Evolutionary conservation across 1,140 invertebrate species (phyloP).

Genomic region (Notospermus geniculatus): DNA sequence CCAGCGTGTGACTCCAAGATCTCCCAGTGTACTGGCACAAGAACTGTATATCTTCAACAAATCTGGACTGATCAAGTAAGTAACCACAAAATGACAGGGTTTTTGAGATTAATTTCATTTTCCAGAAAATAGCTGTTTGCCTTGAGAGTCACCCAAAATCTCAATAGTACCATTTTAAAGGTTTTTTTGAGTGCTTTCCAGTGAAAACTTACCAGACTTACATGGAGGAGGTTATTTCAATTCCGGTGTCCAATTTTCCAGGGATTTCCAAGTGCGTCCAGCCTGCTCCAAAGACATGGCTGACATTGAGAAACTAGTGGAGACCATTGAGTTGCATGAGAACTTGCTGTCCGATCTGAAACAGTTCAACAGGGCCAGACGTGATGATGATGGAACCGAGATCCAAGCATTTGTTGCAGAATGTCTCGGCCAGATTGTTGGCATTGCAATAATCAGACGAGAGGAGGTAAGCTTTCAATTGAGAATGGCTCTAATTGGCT

Average conservation of each 20-base stretch:
- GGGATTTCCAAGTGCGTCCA: slow-evolving; percentile 41
- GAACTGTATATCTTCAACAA: slow-evolving; percentile 67
- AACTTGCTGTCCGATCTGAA: slow-evolving; percentile 45
- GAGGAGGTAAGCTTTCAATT: slow-evolving; percentile 49
- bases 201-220: too few species aligned
- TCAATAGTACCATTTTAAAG: too few species aligned
- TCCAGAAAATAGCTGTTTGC: too few species aligned
- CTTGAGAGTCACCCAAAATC: too few species aligned
- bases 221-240: not conserved
- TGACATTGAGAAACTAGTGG: slow-evolving; percentile 41
- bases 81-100: not conserved
- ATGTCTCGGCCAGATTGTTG: slow-evolving; percentile 54
- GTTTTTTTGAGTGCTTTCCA: too few species aligned
- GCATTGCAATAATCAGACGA: slow-evolving; percentile 51
- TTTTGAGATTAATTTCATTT: too few species aligned
- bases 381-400: slow-evolving; percentile 51
- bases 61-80: slow-evolving; percentile 58
- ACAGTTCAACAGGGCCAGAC: slow-evolving; percentile 42
- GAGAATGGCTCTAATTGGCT: too few species aligned
- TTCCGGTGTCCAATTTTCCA: slow-evolving; percentile 18
- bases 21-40: slow-evolving; percentile 60
- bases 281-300: slow-evolving; percentile 33
- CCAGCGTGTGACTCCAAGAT: slow-evolving; percentile 62
- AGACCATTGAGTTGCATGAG: slow-evolving; percentile 38
- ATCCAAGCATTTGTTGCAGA: slow-evolving; percentile 55